Percentiles rank a stretch among this genome's conserved stretches.
phyloP scores from a whole-genome alignment of 2,113 vertebrate species.

The Platanista minor region DNA sequence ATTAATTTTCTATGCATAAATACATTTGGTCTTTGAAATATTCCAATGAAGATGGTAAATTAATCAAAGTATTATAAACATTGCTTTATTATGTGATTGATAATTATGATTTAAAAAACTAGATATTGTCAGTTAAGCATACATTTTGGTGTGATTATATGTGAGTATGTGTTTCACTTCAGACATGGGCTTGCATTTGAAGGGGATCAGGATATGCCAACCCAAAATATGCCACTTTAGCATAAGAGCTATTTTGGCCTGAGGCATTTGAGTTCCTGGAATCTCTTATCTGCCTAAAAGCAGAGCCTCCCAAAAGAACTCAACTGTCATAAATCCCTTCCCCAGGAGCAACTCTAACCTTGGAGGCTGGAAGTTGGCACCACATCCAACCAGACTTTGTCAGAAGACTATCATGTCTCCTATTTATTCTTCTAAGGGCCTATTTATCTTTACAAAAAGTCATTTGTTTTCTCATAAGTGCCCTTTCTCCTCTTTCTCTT shows the following conservation, averaged over 20 bases:
- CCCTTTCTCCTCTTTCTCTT: background rate
- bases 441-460: background rate
- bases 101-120: background rate
- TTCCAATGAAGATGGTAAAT: background rate
- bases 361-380: background rate
- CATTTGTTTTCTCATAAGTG: background rate
- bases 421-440: background rate
- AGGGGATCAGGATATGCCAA: background rate
- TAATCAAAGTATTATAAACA: background rate
- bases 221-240: background rate
- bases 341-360: background rate
- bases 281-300: background rate
- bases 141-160: background rate
- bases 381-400: background rate
- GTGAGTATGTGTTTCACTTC: background rate
- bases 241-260: background rate
- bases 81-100: background rate
- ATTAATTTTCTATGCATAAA: background rate
- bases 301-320: background rate
- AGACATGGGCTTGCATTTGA: background rate
- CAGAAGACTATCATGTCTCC: background rate
- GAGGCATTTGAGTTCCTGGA: background rate
- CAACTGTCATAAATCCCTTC: background rate
- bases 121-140: background rate
- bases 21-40: background rate